phyloP scores from a whole-genome alignment of 1,140 invertebrate species.

The Anastrepha obliqua region DNA sequence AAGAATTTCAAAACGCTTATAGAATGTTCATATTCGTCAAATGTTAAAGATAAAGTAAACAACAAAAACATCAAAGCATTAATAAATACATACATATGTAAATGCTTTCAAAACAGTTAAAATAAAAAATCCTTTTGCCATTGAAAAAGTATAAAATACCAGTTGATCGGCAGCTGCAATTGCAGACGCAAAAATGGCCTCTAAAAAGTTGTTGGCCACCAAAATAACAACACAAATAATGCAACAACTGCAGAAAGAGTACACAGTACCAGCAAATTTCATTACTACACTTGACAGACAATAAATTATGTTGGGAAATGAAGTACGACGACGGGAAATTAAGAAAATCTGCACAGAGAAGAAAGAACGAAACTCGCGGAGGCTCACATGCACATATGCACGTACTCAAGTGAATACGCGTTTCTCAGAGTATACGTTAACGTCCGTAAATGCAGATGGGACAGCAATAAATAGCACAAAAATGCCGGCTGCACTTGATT shows the following conservation, averaged over 20 bases:
- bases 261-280: not conserved
- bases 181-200: not conserved
- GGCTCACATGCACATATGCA: not conserved
- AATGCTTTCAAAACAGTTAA: not conserved
- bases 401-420: not conserved
- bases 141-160: not conserved
- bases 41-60: too few species aligned
- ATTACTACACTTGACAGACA: slow-evolving; percentile 31
- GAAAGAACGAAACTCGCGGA: not conserved
- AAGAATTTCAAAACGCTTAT: too few species aligned
- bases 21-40: too few species aligned
- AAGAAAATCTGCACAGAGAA: not conserved
- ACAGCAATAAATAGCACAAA: slow-evolving; percentile 25
- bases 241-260: not conserved
- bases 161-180: not conserved
- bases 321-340: not conserved
- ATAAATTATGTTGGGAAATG: not conserved
- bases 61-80: too few species aligned
- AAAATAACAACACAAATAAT: not conserved
- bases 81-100: not conserved
- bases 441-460: not conserved
- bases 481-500: slow-evolving; percentile 32
- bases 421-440: not conserved
- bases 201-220: not conserved
- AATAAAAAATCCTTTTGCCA: not conserved